phyloP scores from a whole-genome alignment of 2,888 invertebrate species.

The Autographa gamma region DNA sequence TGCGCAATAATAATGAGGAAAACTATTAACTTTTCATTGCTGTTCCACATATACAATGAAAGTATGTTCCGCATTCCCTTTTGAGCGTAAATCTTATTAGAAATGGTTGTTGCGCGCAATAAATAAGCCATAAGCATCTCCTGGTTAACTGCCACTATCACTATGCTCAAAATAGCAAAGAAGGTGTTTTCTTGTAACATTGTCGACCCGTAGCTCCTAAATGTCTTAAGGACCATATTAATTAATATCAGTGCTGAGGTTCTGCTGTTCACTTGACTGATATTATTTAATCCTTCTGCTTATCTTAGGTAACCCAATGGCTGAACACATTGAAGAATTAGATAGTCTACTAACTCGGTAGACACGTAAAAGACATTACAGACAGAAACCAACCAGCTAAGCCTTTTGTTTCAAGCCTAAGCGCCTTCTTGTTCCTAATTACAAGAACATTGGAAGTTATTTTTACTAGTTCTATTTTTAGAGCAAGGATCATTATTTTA shows the following conservation, averaged over 20 bases:
- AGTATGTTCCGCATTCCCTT: neutral
- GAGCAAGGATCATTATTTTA: neutral
- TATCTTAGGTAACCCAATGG: too few relatives aligned
- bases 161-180: neutral
- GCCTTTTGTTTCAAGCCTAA: neutral
- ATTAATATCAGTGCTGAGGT: too few relatives aligned
- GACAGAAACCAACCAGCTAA: neutral
- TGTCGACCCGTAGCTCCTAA: too few relatives aligned
- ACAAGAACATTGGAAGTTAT: neutral
- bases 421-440: neutral
- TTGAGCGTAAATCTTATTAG: neutral
- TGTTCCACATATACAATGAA: neutral
- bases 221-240: too few relatives aligned
- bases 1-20: constrained; percentile 37
- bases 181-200: too few relatives aligned
- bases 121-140: too few relatives aligned
- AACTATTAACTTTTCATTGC: constrained; percentile 15
- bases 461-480: neutral
- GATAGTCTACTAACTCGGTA: neutral
- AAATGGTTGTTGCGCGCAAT: neutral
- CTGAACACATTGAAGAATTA: neutral
- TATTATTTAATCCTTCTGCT: too few relatives aligned
- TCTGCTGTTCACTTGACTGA: too few relatives aligned
- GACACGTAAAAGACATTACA: neutral
- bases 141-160: neutral